Evolutionary conservation across 2,888 invertebrate species (phyloP).

Genomic region (Hirtodrosophila confusa): DNA sequence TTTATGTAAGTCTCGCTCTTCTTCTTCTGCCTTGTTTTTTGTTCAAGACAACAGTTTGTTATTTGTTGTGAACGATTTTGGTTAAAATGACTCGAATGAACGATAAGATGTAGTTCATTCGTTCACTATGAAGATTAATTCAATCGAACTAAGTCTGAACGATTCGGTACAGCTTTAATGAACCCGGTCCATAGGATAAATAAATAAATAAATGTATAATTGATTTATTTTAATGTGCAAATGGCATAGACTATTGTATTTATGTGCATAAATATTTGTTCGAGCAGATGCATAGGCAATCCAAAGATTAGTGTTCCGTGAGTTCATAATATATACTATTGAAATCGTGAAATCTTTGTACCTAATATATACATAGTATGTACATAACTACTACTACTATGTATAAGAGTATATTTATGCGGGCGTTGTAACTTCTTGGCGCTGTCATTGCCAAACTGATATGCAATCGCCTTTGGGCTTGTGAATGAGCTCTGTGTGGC

Average conservation of each 20-base stretch:
- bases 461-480: slow-evolving; percentile 8
- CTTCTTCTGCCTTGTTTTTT: no score
- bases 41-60: no score
- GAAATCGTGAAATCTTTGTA: slow-evolving; percentile 5
- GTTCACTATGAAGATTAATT: no score
- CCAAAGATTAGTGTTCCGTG: background rate
- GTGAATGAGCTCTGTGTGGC: background rate
- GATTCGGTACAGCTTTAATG: slow-evolving; percentile 5
- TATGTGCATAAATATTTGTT: slow-evolving; percentile 4
- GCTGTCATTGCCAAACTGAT: slow-evolving; percentile 8
- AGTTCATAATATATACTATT: slow-evolving; percentile 4
- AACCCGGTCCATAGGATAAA: slow-evolving; percentile 36
- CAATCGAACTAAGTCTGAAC: no score
- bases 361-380: background rate
- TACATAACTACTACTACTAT: background rate
- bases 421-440: slow-evolving; percentile 3
- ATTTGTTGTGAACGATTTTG: no score
- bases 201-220: slow-evolving; percentile 19
- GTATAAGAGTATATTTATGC: slow-evolving; percentile 3
- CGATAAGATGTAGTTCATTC: no score
- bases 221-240: slow-evolving; percentile 6
- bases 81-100: no score
- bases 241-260: slow-evolving; percentile 12
- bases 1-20: no score
- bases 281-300: background rate